phyloP scores from a whole-genome alignment of 2,797 vertebrate species.

The Darevskia mixta region DNA sequence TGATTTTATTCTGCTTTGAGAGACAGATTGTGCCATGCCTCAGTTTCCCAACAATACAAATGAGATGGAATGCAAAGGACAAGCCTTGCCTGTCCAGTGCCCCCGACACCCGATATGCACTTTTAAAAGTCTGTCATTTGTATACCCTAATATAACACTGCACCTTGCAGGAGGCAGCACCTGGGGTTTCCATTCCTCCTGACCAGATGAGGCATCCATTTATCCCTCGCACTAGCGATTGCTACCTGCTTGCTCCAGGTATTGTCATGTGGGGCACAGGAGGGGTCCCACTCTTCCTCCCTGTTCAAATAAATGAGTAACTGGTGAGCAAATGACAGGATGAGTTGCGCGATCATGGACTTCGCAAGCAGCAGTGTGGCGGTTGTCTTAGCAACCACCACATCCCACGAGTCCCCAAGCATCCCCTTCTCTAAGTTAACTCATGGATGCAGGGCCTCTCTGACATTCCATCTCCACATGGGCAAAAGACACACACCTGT shows the following conservation, averaged over 20 bases:
- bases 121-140: slow-evolving; percentile 6
- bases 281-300: slow-evolving; percentile 29
- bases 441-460: slow-evolving; percentile 14
- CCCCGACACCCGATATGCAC: too few species aligned
- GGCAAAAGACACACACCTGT: slow-evolving; percentile 32
- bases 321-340: slow-evolving; percentile 60
- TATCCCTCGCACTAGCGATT: neutral
- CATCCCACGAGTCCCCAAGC: slow-evolving; percentile 50
- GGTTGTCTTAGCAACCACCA: slow-evolving; percentile 74
- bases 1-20: neutral
- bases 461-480: slow-evolving; percentile 52
- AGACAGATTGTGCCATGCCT: neutral
- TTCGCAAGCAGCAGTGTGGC: slow-evolving; percentile 21
- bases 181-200: slow-evolving; percentile 3
- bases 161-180: neutral
- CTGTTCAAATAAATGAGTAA: slow-evolving; percentile 49
- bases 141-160: too few species aligned
- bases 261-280: slow-evolving; percentile 14
- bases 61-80: too few species aligned
- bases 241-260: neutral
- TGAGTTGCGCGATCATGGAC: slow-evolving; percentile 52
- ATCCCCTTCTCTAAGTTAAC: slow-evolving; percentile 46
- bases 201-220: neutral
- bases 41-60: neutral
- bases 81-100: neutral